Conservation (phyloP, 2,113 vertebrate genomes). For the Brevimyrus niger region DNA sequence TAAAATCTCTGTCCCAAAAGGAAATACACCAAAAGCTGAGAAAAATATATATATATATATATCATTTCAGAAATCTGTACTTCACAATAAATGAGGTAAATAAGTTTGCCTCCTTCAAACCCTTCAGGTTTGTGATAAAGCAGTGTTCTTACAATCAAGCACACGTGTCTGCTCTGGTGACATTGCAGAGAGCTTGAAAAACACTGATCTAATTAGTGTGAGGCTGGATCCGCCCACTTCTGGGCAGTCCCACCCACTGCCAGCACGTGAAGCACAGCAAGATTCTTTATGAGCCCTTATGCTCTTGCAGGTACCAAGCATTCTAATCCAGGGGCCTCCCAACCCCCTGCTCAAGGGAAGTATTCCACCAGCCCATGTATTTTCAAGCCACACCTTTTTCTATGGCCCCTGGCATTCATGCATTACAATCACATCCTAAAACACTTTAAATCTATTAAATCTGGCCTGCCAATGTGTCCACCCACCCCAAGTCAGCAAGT, state of each 20-base stretch:
- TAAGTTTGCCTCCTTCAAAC: background rate
- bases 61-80: background rate
- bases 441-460: background rate
- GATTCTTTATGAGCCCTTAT: background rate
- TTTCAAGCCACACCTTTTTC: no score
- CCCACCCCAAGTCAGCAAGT: background rate
- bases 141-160: background rate
- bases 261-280: background rate
- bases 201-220: background rate
- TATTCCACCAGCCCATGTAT: background rate
- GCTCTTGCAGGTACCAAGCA: background rate
- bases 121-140: background rate
- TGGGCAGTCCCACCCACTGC: background rate
- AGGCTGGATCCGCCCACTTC: background rate
- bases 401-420: background rate
- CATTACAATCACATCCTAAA: background rate
- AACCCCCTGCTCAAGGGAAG: background rate
- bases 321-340: background rate
- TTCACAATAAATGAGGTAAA: background rate
- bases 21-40: background rate
- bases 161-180: background rate
- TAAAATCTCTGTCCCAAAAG: background rate
- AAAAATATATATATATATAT: background rate
- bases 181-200: background rate
- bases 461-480: background rate